phyloP scores from a whole-genome alignment of 2,113 vertebrate genomes.

The Hystrix cristata region DNA sequence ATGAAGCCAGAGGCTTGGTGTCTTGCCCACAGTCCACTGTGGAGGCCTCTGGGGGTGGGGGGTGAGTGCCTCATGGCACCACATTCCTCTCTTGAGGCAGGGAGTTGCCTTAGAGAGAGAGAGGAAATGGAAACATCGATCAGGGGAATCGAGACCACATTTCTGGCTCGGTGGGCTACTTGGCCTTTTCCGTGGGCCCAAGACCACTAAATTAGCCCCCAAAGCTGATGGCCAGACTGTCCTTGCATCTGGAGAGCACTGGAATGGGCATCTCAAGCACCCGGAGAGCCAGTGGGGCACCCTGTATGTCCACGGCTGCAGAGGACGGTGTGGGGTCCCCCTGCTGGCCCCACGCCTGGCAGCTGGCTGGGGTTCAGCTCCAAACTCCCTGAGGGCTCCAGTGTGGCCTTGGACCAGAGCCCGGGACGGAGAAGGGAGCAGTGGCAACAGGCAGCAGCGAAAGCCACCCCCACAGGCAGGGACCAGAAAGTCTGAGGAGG shows the following conservation, averaged over 20 bases:
- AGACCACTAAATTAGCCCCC: not conserved
- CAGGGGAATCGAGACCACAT: not conserved
- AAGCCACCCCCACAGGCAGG: not conserved
- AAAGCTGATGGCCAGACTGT: not conserved
- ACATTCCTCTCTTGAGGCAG: constrained; percentile 19
- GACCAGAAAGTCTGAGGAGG: not conserved
- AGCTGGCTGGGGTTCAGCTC: not conserved
- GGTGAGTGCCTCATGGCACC: not conserved
- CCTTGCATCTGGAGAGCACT: not conserved
- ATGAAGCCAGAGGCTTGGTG: not conserved
- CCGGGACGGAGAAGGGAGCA: not conserved
- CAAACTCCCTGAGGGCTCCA: not conserved
- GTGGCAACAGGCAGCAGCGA: not conserved
- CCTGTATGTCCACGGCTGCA: not conserved
- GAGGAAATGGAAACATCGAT: not conserved
- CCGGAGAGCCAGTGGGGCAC: not conserved
- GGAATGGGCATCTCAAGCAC: not conserved
- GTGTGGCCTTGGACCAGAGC: not conserved
- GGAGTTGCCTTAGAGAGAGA: not conserved
- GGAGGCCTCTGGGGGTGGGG: not conserved
- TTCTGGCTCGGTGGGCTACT: not conserved
- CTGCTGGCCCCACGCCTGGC: not conserved
- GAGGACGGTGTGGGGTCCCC: not conserved
- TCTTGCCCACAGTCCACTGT: fast-evolving
- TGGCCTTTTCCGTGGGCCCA: not conserved